phyloP scores from a whole-genome alignment of 2,797 vertebrate genomes.

The Glyptemys insculpta region DNA sequence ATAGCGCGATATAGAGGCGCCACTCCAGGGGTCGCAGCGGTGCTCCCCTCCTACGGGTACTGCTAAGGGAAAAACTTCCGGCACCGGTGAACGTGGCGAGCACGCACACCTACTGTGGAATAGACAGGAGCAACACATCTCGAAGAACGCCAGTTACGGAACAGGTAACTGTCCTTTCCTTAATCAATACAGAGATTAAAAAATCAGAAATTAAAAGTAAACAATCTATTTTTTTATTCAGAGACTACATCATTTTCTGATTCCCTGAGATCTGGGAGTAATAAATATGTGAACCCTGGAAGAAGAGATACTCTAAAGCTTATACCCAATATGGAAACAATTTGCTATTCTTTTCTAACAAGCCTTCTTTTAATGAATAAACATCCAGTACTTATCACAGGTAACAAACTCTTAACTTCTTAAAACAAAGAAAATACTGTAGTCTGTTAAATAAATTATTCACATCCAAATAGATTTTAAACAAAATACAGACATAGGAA shows the following conservation, averaged over 20 bases:
- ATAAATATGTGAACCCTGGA: neutral
- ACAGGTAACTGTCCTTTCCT: too few species aligned
- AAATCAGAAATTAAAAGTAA: neutral
- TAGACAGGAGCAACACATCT: too few species aligned
- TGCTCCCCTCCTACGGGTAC: too few species aligned
- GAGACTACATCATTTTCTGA: slow-evolving; percentile 38
- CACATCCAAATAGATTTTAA: neutral
- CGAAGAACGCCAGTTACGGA: too few species aligned
- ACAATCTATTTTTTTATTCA: neutral
- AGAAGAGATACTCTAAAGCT: slow-evolving; percentile 18
- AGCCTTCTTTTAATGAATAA: slow-evolving; percentile 76
- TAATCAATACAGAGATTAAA: neutral
- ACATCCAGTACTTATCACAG: slow-evolving; percentile 78
- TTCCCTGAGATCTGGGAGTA: neutral
- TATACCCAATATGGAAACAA: slow-evolving; percentile 70
- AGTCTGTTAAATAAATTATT: neutral
- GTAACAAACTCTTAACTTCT: slow-evolving; percentile 42
- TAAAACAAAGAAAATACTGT: neutral
- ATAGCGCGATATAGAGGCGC: too few species aligned
- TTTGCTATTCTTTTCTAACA: slow-evolving; percentile 75
- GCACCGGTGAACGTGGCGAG: too few species aligned
- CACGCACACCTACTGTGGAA: too few species aligned
- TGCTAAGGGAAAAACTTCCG: too few species aligned
- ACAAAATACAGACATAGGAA: neutral
- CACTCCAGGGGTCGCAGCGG: too few species aligned